Evolutionary conservation across 92 coral and sea anemone species (phyloP).

Genomic region (Actinernus sp.): DNA sequence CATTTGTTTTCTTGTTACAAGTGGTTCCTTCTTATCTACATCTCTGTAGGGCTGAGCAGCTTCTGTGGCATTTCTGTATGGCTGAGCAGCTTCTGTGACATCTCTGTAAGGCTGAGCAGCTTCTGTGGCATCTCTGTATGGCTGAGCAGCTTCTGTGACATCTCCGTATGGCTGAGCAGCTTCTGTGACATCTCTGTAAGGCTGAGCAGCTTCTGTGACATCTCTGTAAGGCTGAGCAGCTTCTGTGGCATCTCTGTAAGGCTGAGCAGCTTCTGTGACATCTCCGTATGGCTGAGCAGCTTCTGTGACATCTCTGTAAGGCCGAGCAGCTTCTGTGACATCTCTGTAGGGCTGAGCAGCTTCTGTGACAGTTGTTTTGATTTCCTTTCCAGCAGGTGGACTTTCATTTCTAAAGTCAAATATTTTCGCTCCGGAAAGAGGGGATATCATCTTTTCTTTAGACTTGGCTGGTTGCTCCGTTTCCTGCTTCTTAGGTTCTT

Average conservation of each 20-base stretch:
- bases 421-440: constrained; percentile 25
- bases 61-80: not conserved
- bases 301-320: not conserved
- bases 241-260: not conserved
- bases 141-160: not conserved
- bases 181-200: not conserved
- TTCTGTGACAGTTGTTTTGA: too few species aligned
- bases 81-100: not conserved
- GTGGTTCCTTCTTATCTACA: constrained; percentile 6
- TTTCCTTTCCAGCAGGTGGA: not conserved
- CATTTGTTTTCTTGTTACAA: not conserved
- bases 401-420: constrained; percentile 22
- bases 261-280: not conserved
- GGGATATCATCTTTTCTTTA: not conserved
- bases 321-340: not conserved
- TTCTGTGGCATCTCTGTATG: not conserved
- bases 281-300: too few species aligned
- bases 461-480: not conserved
- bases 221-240: not conserved
- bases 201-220: not conserved
- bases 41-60: not conserved
- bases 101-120: not conserved
- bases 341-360: not conserved
- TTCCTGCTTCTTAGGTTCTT: constrained; percentile 1
- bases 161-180: too few species aligned